These are phyloP conservation scores for Magallana angulata DNA, from an alignment of 1,140 invertebrate species.

Conservation along the genomic window DNA sequence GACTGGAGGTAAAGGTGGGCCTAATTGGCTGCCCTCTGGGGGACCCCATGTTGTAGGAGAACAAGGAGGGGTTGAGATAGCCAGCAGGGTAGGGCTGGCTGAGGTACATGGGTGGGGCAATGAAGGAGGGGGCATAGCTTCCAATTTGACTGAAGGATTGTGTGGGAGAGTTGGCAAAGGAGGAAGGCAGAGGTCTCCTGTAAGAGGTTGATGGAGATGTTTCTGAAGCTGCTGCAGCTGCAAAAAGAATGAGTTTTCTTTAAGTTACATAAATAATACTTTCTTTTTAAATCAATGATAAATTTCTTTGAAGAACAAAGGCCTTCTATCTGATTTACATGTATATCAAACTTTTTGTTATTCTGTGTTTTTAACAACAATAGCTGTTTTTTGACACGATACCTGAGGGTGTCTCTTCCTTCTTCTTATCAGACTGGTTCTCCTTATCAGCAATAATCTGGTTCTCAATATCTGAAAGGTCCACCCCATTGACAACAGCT, in stretches of 20 bases:
- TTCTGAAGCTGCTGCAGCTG: not conserved
- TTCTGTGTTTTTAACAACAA: too few species aligned
- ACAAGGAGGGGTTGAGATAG: conserved; percentile 17
- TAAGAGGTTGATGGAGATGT: not conserved
- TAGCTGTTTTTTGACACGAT: not conserved
- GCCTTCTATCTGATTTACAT: too few species aligned
- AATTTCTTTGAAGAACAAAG: too few species aligned
- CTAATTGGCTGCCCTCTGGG: conserved; percentile 10
- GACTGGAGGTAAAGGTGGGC: not conserved
- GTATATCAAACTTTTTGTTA: too few species aligned
- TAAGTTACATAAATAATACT: too few species aligned
- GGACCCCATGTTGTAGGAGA: conserved; percentile 35
- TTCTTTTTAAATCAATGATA: too few species aligned
- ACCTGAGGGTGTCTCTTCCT: not conserved
- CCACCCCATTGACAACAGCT: not conserved
- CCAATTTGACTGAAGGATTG: not conserved
- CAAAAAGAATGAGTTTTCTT: not conserved
- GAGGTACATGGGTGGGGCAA: conserved; percentile 16
- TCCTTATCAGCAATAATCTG: conserved; percentile 13
- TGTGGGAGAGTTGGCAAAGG: not conserved
- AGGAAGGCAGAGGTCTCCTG: not conserved
- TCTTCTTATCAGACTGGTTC: conserved; percentile 9
- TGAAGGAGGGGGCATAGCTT: not conserved
- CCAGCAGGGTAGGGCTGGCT: conserved; percentile 13
- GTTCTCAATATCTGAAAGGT: conserved; percentile 16